phyloP scores from a whole-genome alignment of 2,113 vertebrate genomes.

The Monopterus albus region DNA sequence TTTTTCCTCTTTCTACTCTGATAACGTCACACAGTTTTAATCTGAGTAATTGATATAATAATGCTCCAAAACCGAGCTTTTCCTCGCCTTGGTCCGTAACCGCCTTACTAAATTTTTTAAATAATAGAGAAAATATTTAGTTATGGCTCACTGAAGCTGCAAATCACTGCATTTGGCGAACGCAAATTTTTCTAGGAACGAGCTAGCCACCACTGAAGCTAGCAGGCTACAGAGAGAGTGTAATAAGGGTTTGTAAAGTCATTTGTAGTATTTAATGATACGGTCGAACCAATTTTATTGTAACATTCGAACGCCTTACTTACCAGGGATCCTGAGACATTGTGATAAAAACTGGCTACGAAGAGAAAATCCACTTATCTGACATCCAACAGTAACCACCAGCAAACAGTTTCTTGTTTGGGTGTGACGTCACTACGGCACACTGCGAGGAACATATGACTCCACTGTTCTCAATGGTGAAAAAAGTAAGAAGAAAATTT shows the following conservation, averaged over 20 bases:
- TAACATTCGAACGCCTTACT: background rate
- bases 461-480: no score
- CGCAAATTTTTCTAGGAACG: background rate
- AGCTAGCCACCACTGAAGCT: slow-evolving; percentile 31
- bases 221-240: background rate
- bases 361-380: slow-evolving; percentile 20
- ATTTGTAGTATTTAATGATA: background rate
- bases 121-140: no score
- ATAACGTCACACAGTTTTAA: no score
- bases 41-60: no score
- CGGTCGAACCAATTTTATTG: no score
- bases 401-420: slow-evolving; percentile 64
- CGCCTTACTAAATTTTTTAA: no score
- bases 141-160: background rate
- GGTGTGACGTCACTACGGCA: slow-evolving; percentile 72
- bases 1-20: background rate
- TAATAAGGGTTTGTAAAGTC: background rate
- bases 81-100: no score
- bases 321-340: slow-evolving; percentile 84
- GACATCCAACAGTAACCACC: slow-evolving; percentile 17
- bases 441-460: background rate
- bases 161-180: background rate
- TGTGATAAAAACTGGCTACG: background rate
- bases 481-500: no score
- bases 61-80: no score